These are phyloP conservation scores for Prionailurus viverrinus DNA, from an alignment of 2,113 vertebrate species.

Conservation along the genomic window DNA sequence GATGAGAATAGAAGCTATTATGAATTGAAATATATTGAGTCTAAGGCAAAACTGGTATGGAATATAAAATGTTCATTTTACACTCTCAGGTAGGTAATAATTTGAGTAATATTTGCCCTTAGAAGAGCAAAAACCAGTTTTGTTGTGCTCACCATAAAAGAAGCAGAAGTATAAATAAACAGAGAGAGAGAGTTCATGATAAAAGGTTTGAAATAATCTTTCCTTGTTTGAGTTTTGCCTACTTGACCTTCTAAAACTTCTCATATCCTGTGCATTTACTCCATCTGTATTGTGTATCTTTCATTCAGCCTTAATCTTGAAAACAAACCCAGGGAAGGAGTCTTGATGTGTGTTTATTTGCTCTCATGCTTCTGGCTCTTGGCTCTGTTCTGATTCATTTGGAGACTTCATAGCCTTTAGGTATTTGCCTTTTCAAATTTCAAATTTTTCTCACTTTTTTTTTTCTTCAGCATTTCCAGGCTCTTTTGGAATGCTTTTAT, in stretches of 20 bases:
- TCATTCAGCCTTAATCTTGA: slow-evolving; percentile 46
- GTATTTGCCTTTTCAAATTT: slow-evolving; percentile 28
- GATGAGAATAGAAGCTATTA: slow-evolving; percentile 68
- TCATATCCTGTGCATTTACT: neutral
- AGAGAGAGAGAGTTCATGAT: neutral
- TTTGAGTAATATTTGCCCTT: slow-evolving; percentile 20
- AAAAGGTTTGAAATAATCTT: slow-evolving; percentile 44
- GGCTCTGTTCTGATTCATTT: neutral
- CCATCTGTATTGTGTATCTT: slow-evolving; percentile 38
- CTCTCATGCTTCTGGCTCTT: neutral
- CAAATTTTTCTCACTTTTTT: neutral
- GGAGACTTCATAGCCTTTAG: neutral
- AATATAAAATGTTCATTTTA: slow-evolving; percentile 35
- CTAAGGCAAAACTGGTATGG: neutral
- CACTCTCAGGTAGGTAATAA: neutral
- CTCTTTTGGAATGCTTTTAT: slow-evolving; percentile 27
- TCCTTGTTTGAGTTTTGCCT: slow-evolving; percentile 22
- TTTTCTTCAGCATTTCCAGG: neutral
- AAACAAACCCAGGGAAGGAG: neutral
- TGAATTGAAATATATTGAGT: neutral
- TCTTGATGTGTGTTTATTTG: neutral
- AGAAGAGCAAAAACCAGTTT: slow-evolving; percentile 20
- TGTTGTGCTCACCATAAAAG: neutral
- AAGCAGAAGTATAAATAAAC: neutral
- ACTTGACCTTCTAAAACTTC: slow-evolving; percentile 26